These are phyloP conservation scores for Tachysurus fulvidraco DNA, from an alignment of 2,113 vertebrate species.

Conservation along the genomic window DNA sequence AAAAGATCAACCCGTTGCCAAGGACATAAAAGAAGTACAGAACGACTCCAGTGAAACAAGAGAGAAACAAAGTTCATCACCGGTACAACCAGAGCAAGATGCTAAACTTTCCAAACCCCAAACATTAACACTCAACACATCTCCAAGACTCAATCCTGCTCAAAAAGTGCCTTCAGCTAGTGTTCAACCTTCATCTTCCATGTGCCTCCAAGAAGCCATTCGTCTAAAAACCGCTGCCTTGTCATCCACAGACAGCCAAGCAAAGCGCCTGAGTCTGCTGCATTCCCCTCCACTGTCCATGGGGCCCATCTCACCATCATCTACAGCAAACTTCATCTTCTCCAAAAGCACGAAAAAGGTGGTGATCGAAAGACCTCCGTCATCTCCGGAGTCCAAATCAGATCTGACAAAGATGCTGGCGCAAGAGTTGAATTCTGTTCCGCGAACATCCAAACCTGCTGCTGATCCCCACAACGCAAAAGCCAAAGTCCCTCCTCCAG, in stretches of 20 bases:
- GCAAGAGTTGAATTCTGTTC: conserved; percentile 73
- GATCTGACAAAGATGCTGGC: conserved; percentile 76
- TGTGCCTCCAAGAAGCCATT: conserved; percentile 82
- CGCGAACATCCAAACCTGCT: conserved; percentile 64
- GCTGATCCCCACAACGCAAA: conserved; percentile 68
- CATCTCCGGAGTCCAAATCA: conserved; percentile 69
- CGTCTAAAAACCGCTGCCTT: conserved; percentile 80
- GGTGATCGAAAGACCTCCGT: conserved; percentile 72
- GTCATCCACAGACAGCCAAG: conserved; percentile 57
- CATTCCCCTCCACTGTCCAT: conserved; percentile 59
- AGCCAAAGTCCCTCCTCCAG: conserved; percentile 84
- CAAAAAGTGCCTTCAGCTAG: conserved; percentile 68
- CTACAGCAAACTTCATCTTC: conserved; percentile 92
- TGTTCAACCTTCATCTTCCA: conserved; percentile 62
- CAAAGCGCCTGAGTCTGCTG: conserved; percentile 59
- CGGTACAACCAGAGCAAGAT: neutral
- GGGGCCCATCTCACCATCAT: conserved; percentile 76
- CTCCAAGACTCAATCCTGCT: conserved; percentile 54
- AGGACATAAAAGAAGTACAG: conserved; percentile 7
- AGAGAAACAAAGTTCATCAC: neutral
- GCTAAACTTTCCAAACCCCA: conserved; percentile 36
- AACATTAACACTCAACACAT: conserved; percentile 34
- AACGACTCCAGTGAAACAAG: neutral
- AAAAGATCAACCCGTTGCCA: neutral
- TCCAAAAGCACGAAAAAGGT: conserved; percentile 84